Evolutionary conservation across 2,888 invertebrate species (phyloP).

Genomic region (Therioaphis trifolii): DNA sequence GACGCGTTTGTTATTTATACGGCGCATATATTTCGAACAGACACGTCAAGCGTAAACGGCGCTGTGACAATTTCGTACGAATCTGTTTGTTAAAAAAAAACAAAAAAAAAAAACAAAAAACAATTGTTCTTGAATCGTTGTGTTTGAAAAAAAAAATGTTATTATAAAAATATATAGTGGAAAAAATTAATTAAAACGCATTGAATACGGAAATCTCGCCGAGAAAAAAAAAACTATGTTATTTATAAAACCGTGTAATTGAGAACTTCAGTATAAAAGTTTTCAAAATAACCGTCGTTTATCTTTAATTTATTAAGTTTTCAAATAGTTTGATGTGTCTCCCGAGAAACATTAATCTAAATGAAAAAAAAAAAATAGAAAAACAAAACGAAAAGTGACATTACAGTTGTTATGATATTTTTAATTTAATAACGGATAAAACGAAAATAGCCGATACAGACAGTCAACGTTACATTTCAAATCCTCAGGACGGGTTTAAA

Average conservation of each 20-base stretch:
- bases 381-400: background rate
- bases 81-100: too few relatives aligned
- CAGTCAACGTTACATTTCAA: background rate
- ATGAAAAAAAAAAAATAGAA: too few relatives aligned
- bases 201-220: too few relatives aligned
- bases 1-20: too few relatives aligned
- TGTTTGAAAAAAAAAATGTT: background rate
- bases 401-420: background rate
- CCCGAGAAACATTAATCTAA: background rate
- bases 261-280: background rate
- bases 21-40: too few relatives aligned
- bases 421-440: background rate
- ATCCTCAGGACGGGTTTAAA: too few relatives aligned
- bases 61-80: too few relatives aligned
- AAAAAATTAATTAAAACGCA: too few relatives aligned
- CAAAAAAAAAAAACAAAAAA: too few relatives aligned
- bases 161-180: background rate
- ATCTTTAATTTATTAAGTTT: background rate
- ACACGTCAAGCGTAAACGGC: too few relatives aligned
- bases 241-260: background rate
- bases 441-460: background rate
- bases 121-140: background rate
- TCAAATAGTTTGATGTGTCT: background rate
- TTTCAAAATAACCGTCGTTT: background rate
- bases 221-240: background rate